Evolutionary conservation across 1,140 invertebrate species (phyloP), one percentile per base, ranked within the genome.

Genomic region (Plectrocnemia conspersa): DNA sequence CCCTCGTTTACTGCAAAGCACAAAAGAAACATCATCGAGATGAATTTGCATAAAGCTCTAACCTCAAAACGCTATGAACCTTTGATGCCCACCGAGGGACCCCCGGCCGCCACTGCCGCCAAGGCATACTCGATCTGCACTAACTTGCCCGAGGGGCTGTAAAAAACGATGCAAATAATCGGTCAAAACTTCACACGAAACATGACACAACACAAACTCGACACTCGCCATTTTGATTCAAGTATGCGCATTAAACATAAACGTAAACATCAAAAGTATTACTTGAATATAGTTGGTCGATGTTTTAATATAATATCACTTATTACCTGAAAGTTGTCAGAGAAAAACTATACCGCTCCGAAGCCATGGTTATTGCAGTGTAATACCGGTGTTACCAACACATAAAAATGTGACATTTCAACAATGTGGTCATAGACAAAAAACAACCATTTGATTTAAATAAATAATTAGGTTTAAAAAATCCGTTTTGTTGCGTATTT

Each of bases 91-190:
- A 99, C 95, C 47, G 95, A 97, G 1, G 97, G 93, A n/a, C 96
- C 94, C 59, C 97, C 97, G 58, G 93, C 91, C 50, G 93, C 92
- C 13, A 99, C 97, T 27, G 97, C 97, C 50, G 93, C 93, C 71
- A 99, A 80, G 1, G 97, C 97, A 92, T 99, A 99, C 80, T 99
- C 97, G 68, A 99, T 97, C 78, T 99, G 97, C 19, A 99, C 97
- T 54, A 99, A 80, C 77, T 99, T 99, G 60, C 97, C 97, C 18
- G 96, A 98, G 9, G 97, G 97, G 71, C 97, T 98, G 71, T 41
- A 82, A 82, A 63, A 45, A 13, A 36, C 33, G 33, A 36, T 36
- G 33, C 11, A 18, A 27, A 25, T 27, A 23, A 45, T 23, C 22
- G 10, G 13, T n/a, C 6, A 45, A 27, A 45, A 45, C 42, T 27